Evolutionary conservation across 2,888 invertebrate species (phyloP).

Genomic region (Drosophila macrothrix): DNA sequence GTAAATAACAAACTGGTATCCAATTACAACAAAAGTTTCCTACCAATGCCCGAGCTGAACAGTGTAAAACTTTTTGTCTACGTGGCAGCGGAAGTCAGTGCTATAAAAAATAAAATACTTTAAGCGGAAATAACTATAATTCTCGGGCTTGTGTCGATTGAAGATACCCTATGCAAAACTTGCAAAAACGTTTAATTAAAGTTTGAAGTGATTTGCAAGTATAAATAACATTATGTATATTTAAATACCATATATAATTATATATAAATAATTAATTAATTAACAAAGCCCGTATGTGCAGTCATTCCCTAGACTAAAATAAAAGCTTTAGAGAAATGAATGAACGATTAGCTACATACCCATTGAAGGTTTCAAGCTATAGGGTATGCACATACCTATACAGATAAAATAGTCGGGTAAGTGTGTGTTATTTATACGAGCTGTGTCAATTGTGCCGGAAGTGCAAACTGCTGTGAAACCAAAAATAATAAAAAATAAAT

Average conservation of each 20-base stretch:
- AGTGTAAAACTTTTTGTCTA: constrained; percentile 59
- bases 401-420: background rate
- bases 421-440: constrained; percentile 10
- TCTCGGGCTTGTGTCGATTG: background rate
- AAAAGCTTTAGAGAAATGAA: constrained; percentile 10
- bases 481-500: constrained; percentile 27
- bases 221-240: background rate
- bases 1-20: constrained; percentile 4
- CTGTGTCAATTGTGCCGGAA: constrained; percentile 44
- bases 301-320: background rate
- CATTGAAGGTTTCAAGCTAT: background rate
- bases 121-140: constrained; percentile 69
- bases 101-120: constrained; percentile 59
- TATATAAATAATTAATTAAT: no score
- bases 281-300: background rate
- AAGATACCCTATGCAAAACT: constrained; percentile 25
- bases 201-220: background rate
- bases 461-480: constrained; percentile 69
- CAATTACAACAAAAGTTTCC: background rate
- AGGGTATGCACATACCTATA: background rate
- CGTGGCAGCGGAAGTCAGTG: constrained; percentile 62
- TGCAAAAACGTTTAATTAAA: background rate
- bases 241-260: no score
- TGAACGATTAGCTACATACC: background rate
- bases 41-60: constrained; percentile 1